Evolutionary conservation across 2,113 vertebrate genomes (phyloP).

Genomic region (Antidorcas marsupialis): DNA sequence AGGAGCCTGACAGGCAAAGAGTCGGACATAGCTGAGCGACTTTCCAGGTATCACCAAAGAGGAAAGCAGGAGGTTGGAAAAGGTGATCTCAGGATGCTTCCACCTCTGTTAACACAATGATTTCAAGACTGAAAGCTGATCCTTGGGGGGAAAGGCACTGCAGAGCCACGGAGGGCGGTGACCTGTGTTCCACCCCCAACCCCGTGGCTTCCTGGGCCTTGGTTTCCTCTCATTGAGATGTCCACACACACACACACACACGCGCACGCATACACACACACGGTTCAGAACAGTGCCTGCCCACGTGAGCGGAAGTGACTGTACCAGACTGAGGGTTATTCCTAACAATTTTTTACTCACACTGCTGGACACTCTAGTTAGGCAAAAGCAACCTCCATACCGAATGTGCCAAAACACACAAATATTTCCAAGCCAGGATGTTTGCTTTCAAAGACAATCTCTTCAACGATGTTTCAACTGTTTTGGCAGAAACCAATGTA

Average conservation of each 20-base stretch:
- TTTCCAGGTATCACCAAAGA: neutral
- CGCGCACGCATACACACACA: neutral
- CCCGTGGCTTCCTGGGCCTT: neutral
- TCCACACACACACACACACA: rapidly evolving
- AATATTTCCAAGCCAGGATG: slow-evolving; percentile 21
- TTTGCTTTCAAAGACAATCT: slow-evolving; percentile 26
- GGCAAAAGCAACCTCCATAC: neutral
- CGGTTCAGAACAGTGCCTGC: neutral
- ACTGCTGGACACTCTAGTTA: neutral
- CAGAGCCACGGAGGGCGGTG: rapidly evolving
- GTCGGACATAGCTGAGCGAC: no score
- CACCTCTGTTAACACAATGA: neutral
- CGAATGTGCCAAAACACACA: neutral
- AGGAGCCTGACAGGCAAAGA: no score
- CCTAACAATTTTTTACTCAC: neutral
- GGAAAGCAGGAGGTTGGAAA: neutral
- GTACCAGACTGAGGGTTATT: neutral
- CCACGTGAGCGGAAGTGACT: neutral
- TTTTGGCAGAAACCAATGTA: slow-evolving; percentile 57
- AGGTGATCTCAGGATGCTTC: neutral
- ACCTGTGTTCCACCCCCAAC: neutral
- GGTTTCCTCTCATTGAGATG: neutral
- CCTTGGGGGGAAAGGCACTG: neutral
- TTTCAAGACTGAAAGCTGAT: neutral
- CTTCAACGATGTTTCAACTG: slow-evolving; percentile 37